These are phyloP conservation scores for Syngnathus acus DNA, from an alignment of 2,797 vertebrate genomes.

Conservation along the genomic window DNA sequence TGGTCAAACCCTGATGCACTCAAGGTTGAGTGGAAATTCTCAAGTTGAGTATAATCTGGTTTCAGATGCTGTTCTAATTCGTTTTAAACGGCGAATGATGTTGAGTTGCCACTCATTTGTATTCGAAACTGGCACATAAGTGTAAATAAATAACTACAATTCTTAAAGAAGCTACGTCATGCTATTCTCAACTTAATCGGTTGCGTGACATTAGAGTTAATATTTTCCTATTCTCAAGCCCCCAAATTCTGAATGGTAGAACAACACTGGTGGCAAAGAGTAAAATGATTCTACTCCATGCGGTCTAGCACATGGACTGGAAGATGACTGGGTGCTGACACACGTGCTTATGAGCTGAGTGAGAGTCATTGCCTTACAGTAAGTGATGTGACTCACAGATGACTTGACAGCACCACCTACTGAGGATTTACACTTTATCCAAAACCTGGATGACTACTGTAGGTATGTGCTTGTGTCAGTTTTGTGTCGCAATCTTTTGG, in stretches of 20 bases:
- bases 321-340: constrained; percentile 49
- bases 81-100: too few relatives aligned
- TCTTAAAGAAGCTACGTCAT: too few relatives aligned
- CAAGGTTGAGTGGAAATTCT: background rate
- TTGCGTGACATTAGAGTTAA: too few relatives aligned
- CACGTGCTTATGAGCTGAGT: constrained; percentile 16
- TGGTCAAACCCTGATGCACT: background rate
- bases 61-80: too few relatives aligned
- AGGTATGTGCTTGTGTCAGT: constrained; percentile 4
- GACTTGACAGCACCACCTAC: constrained; percentile 27
- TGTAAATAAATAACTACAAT: too few relatives aligned
- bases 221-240: background rate
- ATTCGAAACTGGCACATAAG: too few relatives aligned
- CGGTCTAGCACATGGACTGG: background rate
- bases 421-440: constrained; percentile 16
- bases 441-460: constrained; percentile 28
- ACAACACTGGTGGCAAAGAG: too few relatives aligned
- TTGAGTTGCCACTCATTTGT: too few relatives aligned
- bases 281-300: background rate
- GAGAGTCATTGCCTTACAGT: constrained; percentile 52
- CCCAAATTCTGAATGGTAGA: background rate
- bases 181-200: too few relatives aligned
- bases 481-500: constrained; percentile 4
- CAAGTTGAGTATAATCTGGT: too few relatives aligned
- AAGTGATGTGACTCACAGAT: constrained; percentile 55